Conservation (phyloP, 2,888 invertebrate species). For the Myopa testacea region DNA sequence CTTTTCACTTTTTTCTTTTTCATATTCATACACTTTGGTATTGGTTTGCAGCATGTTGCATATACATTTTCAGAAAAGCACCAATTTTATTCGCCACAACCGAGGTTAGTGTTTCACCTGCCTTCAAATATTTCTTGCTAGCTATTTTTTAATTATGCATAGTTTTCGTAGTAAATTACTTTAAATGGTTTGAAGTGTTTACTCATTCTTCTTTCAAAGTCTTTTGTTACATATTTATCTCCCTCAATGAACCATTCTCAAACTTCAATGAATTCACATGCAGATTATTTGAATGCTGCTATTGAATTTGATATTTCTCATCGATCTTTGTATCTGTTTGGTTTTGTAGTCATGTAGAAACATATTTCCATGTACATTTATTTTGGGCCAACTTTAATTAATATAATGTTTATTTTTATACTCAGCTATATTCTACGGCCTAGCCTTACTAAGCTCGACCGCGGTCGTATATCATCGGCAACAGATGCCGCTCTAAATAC, state of each 20-base stretch:
- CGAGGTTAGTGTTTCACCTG: conserved; percentile 63
- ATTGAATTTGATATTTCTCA: too few relatives aligned
- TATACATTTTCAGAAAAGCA: conserved; percentile 68
- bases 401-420: background rate
- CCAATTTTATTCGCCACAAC: conserved; percentile 63
- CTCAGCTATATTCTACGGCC: conserved; percentile 54
- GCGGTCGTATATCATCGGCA: conserved; percentile 72
- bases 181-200: conserved; percentile 1
- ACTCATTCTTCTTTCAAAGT: too few relatives aligned
- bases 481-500: conserved; percentile 70
- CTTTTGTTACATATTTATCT: too few relatives aligned
- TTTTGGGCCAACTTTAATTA: too few relatives aligned
- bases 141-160: background rate
- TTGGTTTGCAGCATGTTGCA: conserved; percentile 69
- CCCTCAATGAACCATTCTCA: too few relatives aligned
- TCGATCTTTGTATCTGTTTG: too few relatives aligned
- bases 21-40: conserved; percentile 60
- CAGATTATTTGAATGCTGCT: too few relatives aligned
- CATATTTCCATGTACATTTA: too few relatives aligned
- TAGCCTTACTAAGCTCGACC: conserved; percentile 75
- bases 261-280: too few relatives aligned
- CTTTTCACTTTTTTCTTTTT: conserved; percentile 49
- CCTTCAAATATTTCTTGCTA: background rate
- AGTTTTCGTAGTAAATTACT: background rate
- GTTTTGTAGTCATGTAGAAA: too few relatives aligned